A percentile compares a stretch with the other conserved stretches of the same genome.
These are phyloP conservation scores for Eulemur rufifrons DNA, from an alignment of 2,113 vertebrate species.

Conservation along the genomic window DNA sequence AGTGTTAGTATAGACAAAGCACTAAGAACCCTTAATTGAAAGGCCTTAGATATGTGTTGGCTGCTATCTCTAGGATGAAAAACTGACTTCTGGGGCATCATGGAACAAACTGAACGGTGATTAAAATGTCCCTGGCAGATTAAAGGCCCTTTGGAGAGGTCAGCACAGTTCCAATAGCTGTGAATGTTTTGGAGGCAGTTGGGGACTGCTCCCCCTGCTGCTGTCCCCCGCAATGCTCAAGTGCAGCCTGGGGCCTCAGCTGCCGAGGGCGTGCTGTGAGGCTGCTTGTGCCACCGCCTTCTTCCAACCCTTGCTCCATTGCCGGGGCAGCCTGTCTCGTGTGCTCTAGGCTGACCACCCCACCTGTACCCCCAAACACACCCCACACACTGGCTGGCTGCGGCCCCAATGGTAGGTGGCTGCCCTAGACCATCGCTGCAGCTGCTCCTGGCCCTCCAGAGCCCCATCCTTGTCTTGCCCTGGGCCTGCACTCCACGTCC, in stretches of 20 bases:
- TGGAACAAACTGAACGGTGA: background rate
- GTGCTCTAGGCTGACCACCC: background rate
- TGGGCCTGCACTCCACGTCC: background rate
- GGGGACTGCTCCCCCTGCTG: background rate
- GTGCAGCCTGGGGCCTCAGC: background rate
- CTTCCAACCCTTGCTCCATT: background rate
- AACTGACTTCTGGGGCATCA: background rate
- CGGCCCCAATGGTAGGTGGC: background rate
- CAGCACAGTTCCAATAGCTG: background rate
- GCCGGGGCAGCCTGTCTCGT: background rate
- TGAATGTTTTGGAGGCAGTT: background rate
- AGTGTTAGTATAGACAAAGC: background rate
- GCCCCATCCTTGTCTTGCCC: rapidly evolving
- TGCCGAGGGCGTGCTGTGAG: background rate
- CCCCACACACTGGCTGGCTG: background rate
- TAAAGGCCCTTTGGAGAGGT: background rate
- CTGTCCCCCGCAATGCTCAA: background rate
- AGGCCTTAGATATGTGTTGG: background rate
- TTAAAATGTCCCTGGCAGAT: background rate
- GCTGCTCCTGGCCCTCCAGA: background rate
- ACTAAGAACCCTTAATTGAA: background rate
- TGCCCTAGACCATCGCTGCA: background rate
- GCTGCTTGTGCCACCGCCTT: background rate
- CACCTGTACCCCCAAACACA: background rate
- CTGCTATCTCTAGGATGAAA: background rate